Conservation (phyloP, 92 coral and sea anemone genomes). For the Zoanthus gigantus region DNA sequence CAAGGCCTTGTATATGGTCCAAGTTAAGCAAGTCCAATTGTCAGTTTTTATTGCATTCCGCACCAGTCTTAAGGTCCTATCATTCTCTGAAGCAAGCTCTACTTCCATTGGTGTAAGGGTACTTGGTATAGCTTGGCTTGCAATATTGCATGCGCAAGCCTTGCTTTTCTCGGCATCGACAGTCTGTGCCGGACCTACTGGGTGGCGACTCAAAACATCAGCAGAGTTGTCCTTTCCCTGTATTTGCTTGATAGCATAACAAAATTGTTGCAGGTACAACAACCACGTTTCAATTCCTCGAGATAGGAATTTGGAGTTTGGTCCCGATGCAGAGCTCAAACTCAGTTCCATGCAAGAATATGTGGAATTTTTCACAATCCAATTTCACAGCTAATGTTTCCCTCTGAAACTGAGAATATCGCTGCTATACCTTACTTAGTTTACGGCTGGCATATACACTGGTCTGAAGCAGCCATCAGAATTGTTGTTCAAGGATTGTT, state of each 20-base stretch:
- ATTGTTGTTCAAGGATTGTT: neutral
- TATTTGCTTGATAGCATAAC: neutral
- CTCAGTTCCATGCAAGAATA: neutral
- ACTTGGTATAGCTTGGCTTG: neutral
- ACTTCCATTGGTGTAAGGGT: neutral
- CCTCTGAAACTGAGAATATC: neutral
- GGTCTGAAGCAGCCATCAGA: neutral
- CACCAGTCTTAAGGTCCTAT: neutral
- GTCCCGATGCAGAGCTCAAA: constrained; percentile 33
- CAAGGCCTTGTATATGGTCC: constrained; percentile 28
- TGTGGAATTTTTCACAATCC: neutral
- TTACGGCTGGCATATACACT: neutral
- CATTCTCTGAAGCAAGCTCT: neutral
- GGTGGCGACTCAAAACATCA: constrained; percentile 57
- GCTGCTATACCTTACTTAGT: neutral
- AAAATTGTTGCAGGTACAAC: constrained; percentile 64
- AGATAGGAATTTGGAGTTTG: constrained; percentile 63
- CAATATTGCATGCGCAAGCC: neutral
- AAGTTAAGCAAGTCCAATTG: neutral
- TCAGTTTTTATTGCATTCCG: neutral
- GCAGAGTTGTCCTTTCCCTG: constrained; percentile 35
- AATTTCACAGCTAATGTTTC: neutral
- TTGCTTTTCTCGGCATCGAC: neutral
- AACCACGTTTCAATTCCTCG: constrained; percentile 72
- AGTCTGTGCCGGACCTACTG: neutral